These are phyloP conservation scores for Phataginus tricuspis DNA, from an alignment of 2,797 vertebrate species.

Conservation along the genomic window DNA sequence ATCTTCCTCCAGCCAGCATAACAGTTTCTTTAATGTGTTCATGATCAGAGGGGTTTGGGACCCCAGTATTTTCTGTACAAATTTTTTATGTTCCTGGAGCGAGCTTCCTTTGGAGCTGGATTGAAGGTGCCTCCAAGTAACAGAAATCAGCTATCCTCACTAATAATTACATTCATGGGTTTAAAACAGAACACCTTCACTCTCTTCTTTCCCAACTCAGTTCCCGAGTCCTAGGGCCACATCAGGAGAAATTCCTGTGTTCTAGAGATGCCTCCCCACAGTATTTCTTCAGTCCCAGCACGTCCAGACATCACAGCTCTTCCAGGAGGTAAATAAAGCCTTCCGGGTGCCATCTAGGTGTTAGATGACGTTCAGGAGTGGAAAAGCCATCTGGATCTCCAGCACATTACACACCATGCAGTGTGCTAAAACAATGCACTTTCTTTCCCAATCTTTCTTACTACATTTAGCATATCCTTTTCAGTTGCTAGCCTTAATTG, in stretches of 20 bases:
- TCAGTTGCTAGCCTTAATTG: background rate
- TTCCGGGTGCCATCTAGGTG: background rate
- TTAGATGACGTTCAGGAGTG: background rate
- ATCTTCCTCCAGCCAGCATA: background rate
- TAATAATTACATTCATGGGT: background rate
- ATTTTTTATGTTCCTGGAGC: background rate
- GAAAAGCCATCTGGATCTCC: background rate
- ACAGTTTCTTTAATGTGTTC: background rate
- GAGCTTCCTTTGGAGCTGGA: background rate
- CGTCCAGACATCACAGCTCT: background rate
- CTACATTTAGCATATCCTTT: background rate
- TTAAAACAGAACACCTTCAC: background rate
- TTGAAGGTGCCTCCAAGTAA: background rate
- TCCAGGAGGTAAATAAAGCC: background rate
- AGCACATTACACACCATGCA: background rate
- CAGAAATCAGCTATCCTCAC: background rate
- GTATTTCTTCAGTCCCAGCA: background rate
- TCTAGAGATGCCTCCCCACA: background rate
- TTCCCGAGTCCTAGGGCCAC: background rate
- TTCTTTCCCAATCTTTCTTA: background rate
- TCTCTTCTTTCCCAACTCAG: background rate
- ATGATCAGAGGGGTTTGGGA: background rate
- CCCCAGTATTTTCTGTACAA: background rate
- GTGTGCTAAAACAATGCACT: background rate
- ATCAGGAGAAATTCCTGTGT: background rate